A percentile compares a stretch with the other conserved stretches of the same genome.
These are phyloP conservation scores for Callosobruchus maculatus DNA, from an alignment of 2,888 invertebrate genomes.

Conservation along the genomic window DNA sequence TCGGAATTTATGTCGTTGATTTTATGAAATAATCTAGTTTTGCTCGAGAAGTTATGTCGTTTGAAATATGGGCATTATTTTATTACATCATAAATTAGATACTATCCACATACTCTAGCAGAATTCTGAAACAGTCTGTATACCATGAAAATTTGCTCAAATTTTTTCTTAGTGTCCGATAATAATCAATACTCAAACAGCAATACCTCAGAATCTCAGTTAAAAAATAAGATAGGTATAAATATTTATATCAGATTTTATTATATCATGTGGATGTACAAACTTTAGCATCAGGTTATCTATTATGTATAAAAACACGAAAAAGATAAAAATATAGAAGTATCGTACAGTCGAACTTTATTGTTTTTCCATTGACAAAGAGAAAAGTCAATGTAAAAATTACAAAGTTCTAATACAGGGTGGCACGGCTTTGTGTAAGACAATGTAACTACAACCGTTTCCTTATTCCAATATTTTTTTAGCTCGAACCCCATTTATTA, in stretches of 20 bases:
- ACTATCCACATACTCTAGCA: not conserved
- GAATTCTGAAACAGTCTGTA: not conserved
- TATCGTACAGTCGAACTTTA: not conserved
- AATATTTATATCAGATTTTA: constrained; percentile 49
- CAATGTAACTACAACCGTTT: not conserved
- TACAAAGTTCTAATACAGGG: not conserved
- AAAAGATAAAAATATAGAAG: not conserved
- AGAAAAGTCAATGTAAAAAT: not conserved
- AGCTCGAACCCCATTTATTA: no score
- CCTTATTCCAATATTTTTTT: no score
- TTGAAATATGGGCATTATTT: no score
- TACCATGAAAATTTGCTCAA: constrained; percentile 35
- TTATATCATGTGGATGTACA: constrained; percentile 47
- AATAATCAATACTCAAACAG: constrained; percentile 47
- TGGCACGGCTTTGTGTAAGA: not conserved
- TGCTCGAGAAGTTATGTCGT: no score
- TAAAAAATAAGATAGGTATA: constrained; percentile 41
- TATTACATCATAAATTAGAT: no score
- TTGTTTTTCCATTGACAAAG: not conserved
- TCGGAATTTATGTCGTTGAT: no score
- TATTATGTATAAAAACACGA: constrained; percentile 25
- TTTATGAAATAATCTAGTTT: no score
- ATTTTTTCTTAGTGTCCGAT: constrained; percentile 31
- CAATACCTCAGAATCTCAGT: constrained; percentile 52
- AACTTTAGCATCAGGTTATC: constrained; percentile 40